Percentiles rank a stretch among this genome's conserved stretches.
phyloP scores from a whole-genome alignment of 2,888 invertebrate genomes.

The Ashinkailepas kermadecensis region DNA sequence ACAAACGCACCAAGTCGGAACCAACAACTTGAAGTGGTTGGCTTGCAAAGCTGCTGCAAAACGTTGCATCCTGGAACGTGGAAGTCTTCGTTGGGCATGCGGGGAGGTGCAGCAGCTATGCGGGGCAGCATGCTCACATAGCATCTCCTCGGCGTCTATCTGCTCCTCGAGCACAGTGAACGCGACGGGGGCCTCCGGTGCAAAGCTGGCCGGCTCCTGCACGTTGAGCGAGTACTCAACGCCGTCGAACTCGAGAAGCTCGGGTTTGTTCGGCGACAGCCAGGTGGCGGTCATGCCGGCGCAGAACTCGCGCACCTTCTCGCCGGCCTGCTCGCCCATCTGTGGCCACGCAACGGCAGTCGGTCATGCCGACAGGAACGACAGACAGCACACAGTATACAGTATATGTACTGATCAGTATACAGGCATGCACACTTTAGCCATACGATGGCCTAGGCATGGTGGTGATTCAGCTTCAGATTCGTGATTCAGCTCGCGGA shows the following conservation, averaged over 20 bases:
- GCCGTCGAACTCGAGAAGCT: background rate
- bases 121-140: background rate
- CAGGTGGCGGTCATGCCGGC: slow-evolving; percentile 1
- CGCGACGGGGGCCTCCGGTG: too few species aligned
- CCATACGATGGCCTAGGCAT: too few species aligned
- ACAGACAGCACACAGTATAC: background rate
- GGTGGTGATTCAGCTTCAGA: too few species aligned
- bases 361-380: background rate
- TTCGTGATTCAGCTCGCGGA: too few species aligned
- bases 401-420: too few species aligned
- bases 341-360: background rate
- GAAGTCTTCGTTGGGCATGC: too few species aligned
- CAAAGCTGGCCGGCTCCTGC: background rate
- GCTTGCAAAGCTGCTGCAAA: too few species aligned
- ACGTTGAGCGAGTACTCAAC: background rate
- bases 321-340: background rate
- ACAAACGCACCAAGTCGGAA: too few species aligned
- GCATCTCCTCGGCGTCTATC: background rate
- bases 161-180: background rate
- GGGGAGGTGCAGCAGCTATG: too few species aligned
- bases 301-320: background rate
- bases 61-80: too few species aligned
- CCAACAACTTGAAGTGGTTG: too few species aligned
- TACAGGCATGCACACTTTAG: too few species aligned
- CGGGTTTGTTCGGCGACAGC: background rate